These are phyloP conservation scores for Platorchestia sp. DNA, from an alignment of 1,140 invertebrate species.

Conservation along the genomic window DNA sequence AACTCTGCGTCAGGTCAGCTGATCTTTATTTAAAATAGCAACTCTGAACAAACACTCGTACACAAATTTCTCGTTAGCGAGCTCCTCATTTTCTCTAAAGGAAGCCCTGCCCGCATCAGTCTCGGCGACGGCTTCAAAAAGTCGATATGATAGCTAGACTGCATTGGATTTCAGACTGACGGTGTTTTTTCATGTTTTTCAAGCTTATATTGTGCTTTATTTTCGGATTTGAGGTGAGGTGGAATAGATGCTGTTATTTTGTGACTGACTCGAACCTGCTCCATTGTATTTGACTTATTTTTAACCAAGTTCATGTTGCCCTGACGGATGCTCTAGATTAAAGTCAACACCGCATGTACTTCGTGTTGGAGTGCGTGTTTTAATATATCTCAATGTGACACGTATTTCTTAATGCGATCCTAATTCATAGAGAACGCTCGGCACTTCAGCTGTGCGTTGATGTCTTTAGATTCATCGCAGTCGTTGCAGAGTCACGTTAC, in stretches of 20 bases:
- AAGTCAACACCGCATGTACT: neutral
- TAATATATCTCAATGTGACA: neutral
- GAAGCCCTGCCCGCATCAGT: neutral
- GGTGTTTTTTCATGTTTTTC: neutral
- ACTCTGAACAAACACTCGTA: neutral
- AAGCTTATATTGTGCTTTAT: neutral
- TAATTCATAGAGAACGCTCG: neutral
- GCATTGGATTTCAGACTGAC: neutral
- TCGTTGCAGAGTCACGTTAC: too few species aligned
- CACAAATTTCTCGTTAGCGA: neutral
- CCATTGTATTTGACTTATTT: neutral
- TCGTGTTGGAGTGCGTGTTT: neutral
- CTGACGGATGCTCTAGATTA: neutral
- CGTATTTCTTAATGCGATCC: neutral
- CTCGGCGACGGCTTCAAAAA: neutral
- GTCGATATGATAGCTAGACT: neutral
- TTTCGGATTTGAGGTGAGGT: neutral
- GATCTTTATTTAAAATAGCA: neutral
- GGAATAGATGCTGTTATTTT: neutral
- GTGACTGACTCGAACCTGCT: neutral
- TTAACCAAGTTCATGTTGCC: neutral
- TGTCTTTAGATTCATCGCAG: too few species aligned
- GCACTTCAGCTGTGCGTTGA: too few species aligned
- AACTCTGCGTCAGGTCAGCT: neutral
- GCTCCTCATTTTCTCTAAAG: neutral